Evolutionary conservation across 2,797 vertebrate genomes (phyloP), one percentile per base, ranked within the genome.

Genomic region (Spea hammondii): DNA sequence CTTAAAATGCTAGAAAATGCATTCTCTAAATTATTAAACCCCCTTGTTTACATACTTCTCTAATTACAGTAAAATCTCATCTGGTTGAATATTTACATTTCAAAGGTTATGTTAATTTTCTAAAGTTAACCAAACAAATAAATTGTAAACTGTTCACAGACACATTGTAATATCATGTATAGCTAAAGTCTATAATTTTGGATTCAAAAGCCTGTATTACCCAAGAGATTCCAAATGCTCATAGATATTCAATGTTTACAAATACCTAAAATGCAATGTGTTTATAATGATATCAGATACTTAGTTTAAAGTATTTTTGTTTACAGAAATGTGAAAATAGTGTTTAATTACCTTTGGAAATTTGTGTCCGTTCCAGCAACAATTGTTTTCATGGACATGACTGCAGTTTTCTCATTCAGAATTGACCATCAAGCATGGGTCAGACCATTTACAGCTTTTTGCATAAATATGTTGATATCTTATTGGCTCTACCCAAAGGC

Each of bases 81-180:
- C 70, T 78, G 77, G 77, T 13, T 72, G 48, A n/a, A 6, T 72
- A 78, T 66, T 72, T 78, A 72, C 70, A 78, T 78, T 78, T 78
- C 69, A 78, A 72, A 55, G 53, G 32, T 48, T 12, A 8, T 72
- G 53, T 57, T 78, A 17, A 72, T 78, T 65, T 78, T 72, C 51
- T 32, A 32, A 78, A 50, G 48, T 32, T 64, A 65, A 57, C n/a
- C 32, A 72, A 66, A 66, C 60, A 57, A 47, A 78, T 57, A 65
- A 32, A 67, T 47, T 65, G 53, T 48, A 53, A 9, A 72, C 72
- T 51, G 57, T 72, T 57, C 14, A 66, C 4, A 72, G 17, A 11
- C 11, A 66, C 66, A 59, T 53, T 72, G 45, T 57, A 65, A 14
- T 14, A 59, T 65, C 47, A 44, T 72, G 51, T 78, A 66, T 62